Evolutionary conservation across 2,888 invertebrate species (phyloP).

Genomic region (Nephrotoma appendiculata): DNA sequence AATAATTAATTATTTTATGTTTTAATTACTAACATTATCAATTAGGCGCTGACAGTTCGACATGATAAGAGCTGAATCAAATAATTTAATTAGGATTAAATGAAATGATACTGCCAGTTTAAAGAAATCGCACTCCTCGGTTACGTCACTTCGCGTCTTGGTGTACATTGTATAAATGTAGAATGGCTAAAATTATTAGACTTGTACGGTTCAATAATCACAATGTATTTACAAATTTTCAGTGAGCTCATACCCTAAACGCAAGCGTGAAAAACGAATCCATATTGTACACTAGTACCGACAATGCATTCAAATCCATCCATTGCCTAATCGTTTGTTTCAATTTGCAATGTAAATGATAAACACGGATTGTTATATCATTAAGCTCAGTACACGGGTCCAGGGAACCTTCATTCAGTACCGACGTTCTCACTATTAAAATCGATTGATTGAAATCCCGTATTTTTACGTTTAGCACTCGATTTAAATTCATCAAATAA

Average conservation of each 20-base stretch:
- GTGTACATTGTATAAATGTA: not conserved
- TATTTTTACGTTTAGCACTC: not conserved
- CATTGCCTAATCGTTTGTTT: not conserved
- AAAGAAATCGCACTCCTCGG: not conserved
- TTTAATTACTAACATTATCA: not conserved
- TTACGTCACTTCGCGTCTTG: not conserved
- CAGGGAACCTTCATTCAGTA: not conserved
- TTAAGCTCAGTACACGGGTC: not conserved
- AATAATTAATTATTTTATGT: not conserved
- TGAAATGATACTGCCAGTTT: not conserved
- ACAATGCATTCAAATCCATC: not conserved
- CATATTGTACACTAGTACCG: not conserved
- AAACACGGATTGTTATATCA: not conserved
- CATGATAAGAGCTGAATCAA: not conserved
- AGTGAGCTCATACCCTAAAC: not conserved
- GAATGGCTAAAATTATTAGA: not conserved
- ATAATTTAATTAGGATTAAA: not conserved
- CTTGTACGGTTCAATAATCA: not conserved
- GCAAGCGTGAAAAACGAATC: not conserved
- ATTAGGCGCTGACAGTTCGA: not conserved
- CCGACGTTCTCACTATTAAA: not conserved
- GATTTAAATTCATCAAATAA: not conserved
- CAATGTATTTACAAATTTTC: not conserved
- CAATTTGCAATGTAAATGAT: not conserved
- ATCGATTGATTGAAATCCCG: not conserved